Percentiles rank a stretch among this genome's conserved stretches.
Evolutionary conservation across 1,140 invertebrate species (phyloP).

Genomic region (Triops longicaudatus): DNA sequence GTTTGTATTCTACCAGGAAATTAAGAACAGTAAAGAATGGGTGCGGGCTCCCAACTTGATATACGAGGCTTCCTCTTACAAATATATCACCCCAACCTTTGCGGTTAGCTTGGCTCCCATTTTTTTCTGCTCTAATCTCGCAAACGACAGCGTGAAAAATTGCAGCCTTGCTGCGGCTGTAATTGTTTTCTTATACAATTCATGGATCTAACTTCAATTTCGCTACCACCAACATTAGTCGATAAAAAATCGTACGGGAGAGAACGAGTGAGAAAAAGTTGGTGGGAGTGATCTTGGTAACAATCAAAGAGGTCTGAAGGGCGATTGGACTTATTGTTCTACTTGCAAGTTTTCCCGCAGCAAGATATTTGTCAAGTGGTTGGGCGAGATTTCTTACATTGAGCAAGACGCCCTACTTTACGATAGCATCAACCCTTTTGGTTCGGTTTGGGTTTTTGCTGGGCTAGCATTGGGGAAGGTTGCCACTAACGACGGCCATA

Average conservation of each 20-base stretch:
- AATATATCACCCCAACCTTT: neutral
- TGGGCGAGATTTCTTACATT: neutral
- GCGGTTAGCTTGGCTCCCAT: neutral
- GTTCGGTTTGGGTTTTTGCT: neutral
- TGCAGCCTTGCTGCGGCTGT: no score
- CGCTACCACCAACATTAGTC: no score
- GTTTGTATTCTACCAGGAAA: neutral
- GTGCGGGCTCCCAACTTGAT: neutral
- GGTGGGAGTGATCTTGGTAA: neutral
- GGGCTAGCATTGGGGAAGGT: neutral
- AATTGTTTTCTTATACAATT: no score
- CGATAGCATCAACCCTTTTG: conserved; percentile 11
- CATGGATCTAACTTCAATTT: no score
- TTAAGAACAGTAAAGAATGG: neutral
- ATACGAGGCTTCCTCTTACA: conserved; percentile 8
- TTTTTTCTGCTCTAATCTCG: neutral
- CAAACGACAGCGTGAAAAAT: no score
- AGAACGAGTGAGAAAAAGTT: neutral
- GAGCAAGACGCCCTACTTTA: neutral
- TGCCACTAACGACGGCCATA: neutral
- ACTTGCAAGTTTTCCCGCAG: neutral
- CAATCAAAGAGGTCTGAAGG: neutral
- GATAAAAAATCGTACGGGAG: no score
- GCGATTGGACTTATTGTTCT: neutral
- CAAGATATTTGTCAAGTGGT: conserved; percentile 3